Base-by-base conservation (phyloP, 2,797 vertebrate genomes). In the Nasua narica region DNA sequence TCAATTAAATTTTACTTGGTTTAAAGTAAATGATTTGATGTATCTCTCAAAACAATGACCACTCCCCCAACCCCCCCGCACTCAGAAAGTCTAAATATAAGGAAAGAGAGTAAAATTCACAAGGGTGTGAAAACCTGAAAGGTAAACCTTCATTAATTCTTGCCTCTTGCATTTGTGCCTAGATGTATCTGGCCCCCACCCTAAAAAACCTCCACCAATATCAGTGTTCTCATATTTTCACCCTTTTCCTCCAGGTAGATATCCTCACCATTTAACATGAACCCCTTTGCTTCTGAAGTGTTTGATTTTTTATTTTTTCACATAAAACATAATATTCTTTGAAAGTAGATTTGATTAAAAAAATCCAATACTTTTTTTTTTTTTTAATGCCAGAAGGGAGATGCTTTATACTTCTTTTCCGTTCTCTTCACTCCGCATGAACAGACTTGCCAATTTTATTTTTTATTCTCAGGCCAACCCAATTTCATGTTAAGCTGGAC, bases 381-480 rank as follows among this genome's bases (percentile, higher is more conserved):
- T 65, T n/a, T 65, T n/a, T 9, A 67, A 35, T 96, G 83, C 90
- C 70, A 72, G 83, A 81, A 95, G 88, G 76, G 88, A 95, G 78
- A 94, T 92, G 65, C 92, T 98, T 97, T 97, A 95, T 95, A 37
- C 46, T 95, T 97, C 91, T 89, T 98, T 96, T 91, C 96, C 97
- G 88, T 84, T 89, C 27, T 95, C 96, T 97, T 98, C 60, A 95
- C 27, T 94, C 76, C 58, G 78, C 70, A 58, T 91, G 82, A 97
- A 91, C 94, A 96, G 95, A 78, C 25, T 93, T 90, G 78, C 91
- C 23, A 78, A 82, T 90, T 98, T 95, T 95, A 90, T 94, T 95
- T 97, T 96, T 97, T 96, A 94, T 97, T 91, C 96, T 95, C 87
- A 94, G 62, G 69, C 84, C 89, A 94, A 84, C 81, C 81, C 60